Evolutionary conservation across 2,113 vertebrate species (phyloP), one percentile per base, ranked within the genome.

Genomic region (Herpetotheres cachinnans): DNA sequence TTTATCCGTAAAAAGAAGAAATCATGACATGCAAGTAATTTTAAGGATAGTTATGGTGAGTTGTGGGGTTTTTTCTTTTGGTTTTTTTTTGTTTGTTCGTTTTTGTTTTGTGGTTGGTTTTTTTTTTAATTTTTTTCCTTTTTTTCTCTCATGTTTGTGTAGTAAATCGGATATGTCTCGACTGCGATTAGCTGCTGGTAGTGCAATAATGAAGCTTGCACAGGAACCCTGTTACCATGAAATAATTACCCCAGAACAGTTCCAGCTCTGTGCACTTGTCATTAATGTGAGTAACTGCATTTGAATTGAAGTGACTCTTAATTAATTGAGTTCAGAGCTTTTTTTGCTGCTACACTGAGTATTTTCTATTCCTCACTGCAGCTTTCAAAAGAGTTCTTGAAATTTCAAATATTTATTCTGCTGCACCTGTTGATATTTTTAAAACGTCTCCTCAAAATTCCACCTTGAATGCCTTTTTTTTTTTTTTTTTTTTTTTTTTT

Each of bases 81-180:
- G 42, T 11, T 44, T 44, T 44, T 44, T 44, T 44, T 46, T 44
- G 55, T 29, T 83, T 72, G 18, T 20, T n/a, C 30, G 65, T 34
- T 79, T 92, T 84, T 94, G n/a, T n/a, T n/a, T n/a, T n/a, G n/a
- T n/a, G n/a, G n/a, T n/a, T n/a, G n/a, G n/a, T n/a, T n/a, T n/a
- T n/a, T n/a, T n/a, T 42, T 42, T 42, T 42, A 42, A 13, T 42
- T 42, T 14, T 42, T 42, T 42, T 42, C 42, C 42, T 81, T 97
- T 94, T 90, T 96, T 92, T 92, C 96, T 94, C 56, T 58, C 72
- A 32, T 96, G 25, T 97, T 97, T 97, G 82, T 98, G 19, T 80
- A 99, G 99, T 98, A 99, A 99, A 97, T 99, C 99, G 21, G 99
- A 99, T 98, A 99, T 99, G 99, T 99, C 99, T 96, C 99, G 99